phyloP scores from a whole-genome alignment of 2,888 invertebrate genomes.

The Diogma glabrata region DNA sequence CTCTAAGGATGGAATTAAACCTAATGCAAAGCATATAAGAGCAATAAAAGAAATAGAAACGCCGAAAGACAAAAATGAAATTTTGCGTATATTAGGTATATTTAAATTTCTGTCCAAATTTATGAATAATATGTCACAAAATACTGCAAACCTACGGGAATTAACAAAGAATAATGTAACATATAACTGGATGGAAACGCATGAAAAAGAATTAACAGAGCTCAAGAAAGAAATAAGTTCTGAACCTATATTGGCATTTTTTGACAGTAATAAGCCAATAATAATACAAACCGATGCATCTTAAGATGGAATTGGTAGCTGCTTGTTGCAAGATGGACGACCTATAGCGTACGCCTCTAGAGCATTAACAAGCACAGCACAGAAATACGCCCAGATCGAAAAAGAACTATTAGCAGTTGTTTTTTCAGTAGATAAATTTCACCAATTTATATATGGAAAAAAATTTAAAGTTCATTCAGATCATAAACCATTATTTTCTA shows the following conservation, averaged over 20 bases:
- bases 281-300: constrained; percentile 16
- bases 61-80: background rate
- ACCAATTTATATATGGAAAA: constrained; percentile 17
- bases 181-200: background rate
- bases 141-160: background rate
- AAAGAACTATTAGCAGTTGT: constrained; percentile 15
- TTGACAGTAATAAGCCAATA: constrained; percentile 8
- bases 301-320: constrained; percentile 12
- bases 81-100: background rate
- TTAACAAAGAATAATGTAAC: background rate
- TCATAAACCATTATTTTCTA: constrained; percentile 19
- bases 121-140: background rate
- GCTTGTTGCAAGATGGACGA: constrained; percentile 11
- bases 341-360: constrained; percentile 21
- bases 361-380: constrained; percentile 21
- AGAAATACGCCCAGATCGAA: constrained; percentile 16
- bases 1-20: too few species aligned
- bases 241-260: background rate
- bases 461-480: constrained; percentile 19
- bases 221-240: background rate
- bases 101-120: background rate
- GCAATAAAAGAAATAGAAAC: too few species aligned
- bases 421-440: constrained; percentile 12
- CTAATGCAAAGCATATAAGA: too few species aligned
- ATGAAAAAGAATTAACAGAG: background rate